phyloP scores from a whole-genome alignment of 2,888 invertebrate species.

The Drosophila peninsularis region DNA sequence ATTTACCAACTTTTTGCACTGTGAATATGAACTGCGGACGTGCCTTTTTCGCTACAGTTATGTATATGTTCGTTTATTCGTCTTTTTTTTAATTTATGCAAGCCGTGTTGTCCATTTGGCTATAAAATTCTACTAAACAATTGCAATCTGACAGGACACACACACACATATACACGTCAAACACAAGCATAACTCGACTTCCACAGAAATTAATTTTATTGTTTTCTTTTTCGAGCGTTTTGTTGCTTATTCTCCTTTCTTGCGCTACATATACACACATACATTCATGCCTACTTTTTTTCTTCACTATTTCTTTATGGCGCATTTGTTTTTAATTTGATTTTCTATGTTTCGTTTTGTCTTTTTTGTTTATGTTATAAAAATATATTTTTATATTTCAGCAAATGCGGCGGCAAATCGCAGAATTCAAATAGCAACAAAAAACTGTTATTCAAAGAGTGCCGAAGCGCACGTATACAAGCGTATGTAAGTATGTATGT shows the following conservation, averaged over 20 bases:
- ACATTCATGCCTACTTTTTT: neutral
- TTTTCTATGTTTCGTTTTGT: slow-evolving; percentile 19
- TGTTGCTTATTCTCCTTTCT: slow-evolving; percentile 10
- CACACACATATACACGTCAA: neutral
- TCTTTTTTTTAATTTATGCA: neutral
- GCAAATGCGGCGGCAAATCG: slow-evolving; percentile 37
- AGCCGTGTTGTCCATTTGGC: neutral
- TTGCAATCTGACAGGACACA: slow-evolving; percentile 14
- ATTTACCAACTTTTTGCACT: neutral
- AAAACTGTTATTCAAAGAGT: slow-evolving; percentile 21
- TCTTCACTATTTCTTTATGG: slow-evolving; percentile 45
- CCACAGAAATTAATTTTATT: slow-evolving; percentile 27
- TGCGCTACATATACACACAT: slow-evolving; percentile 9
- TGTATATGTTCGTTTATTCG: too few relatives aligned
- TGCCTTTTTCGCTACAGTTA: neutral
- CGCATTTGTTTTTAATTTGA: slow-evolving; percentile 37
- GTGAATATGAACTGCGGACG: neutral
- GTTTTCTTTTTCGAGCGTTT: slow-evolving; percentile 6
- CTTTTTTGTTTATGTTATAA: slow-evolving; percentile 70
- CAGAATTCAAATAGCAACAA: slow-evolving; percentile 10
- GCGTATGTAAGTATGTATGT: neutral
- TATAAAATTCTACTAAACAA: slow-evolving; percentile 11
- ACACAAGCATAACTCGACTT: slow-evolving; percentile 21
- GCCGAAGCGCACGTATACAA: slow-evolving; percentile 19
- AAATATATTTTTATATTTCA: slow-evolving; percentile 60